These are phyloP conservation scores for Phenganax subtilis DNA, from an alignment of 92 coral and sea anemone genomes.

Conservation along the genomic window DNA sequence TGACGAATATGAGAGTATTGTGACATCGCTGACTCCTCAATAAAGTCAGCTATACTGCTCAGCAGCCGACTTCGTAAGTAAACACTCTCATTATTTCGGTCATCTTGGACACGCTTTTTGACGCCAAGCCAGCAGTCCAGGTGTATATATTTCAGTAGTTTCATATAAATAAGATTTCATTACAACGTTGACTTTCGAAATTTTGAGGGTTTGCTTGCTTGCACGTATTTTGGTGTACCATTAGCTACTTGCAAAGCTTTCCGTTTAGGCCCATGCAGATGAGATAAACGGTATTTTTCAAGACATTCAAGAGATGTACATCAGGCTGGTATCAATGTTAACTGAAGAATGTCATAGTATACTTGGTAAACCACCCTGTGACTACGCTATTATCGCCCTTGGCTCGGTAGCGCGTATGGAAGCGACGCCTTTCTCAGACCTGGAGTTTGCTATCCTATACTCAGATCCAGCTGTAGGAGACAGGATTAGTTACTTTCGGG, in stretches of 20 bases:
- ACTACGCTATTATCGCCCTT: conserved; percentile 27
- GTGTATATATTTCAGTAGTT: too few relatives aligned
- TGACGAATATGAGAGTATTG: too few relatives aligned
- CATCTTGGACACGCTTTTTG: too few relatives aligned
- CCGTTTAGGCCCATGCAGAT: conserved; percentile 17
- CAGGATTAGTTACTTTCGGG: conserved; percentile 18
- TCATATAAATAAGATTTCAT: too few relatives aligned
- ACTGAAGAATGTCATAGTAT: conserved; percentile 6
- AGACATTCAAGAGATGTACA: conserved; percentile 23
- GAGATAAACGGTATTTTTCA: conserved; percentile 11
- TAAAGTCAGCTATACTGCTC: too few relatives aligned
- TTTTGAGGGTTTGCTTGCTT: too few relatives aligned
- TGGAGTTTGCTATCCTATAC: conserved; percentile 27
- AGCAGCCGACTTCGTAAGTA: too few relatives aligned
- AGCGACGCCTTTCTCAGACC: conserved; percentile 29
- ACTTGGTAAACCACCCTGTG: conserved; percentile 19
- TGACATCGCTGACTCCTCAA: too few relatives aligned
- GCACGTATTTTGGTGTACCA: too few relatives aligned
- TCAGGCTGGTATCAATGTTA: conserved; percentile 22
- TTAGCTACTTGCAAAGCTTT: not conserved
- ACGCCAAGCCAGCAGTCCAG: too few relatives aligned
- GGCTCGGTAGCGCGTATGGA: conserved; percentile 27
- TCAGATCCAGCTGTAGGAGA: not conserved
- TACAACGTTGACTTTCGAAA: too few relatives aligned
- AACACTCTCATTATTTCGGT: too few relatives aligned